Evolutionary conservation across 2,797 vertebrate genomes (phyloP).

Genomic region (Enteromius mattozi): DNA sequence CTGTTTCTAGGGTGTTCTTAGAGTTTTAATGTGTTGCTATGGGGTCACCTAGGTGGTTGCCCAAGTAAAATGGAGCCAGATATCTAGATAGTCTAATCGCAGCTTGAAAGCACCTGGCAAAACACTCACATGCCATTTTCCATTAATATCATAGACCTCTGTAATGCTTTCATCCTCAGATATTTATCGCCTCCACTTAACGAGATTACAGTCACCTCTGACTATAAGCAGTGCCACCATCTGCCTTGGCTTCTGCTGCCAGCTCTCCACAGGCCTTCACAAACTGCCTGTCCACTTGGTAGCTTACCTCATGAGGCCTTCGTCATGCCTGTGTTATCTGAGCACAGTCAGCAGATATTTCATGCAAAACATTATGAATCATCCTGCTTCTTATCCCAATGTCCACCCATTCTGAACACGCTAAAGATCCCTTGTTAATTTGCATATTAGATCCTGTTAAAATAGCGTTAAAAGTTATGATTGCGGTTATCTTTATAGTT

Average conservation of each 20-base stretch:
- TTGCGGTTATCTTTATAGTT: background rate
- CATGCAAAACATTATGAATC: background rate
- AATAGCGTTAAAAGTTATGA: background rate
- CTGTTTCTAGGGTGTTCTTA: background rate
- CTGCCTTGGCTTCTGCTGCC: background rate
- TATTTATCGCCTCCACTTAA: background rate
- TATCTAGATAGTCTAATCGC: background rate
- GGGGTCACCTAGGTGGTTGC: background rate
- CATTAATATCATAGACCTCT: background rate
- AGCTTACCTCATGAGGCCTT: constrained; percentile 8
- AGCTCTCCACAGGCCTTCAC: background rate
- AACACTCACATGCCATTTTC: background rate
- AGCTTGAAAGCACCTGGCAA: background rate
- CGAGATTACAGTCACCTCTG: constrained; percentile 11
- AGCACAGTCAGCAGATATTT: constrained; percentile 22
- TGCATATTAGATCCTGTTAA: background rate
- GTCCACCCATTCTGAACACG: background rate
- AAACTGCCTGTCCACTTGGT: background rate
- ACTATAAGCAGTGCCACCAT: background rate
- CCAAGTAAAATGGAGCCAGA: background rate
- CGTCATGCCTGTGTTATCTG: background rate
- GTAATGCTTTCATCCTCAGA: background rate
- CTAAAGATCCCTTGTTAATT: background rate
- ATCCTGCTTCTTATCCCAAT: background rate
- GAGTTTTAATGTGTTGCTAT: background rate